These are phyloP conservation scores for Globodera rostochiensis DNA, from an alignment of 1,140 invertebrate species.

Conservation along the genomic window DNA sequence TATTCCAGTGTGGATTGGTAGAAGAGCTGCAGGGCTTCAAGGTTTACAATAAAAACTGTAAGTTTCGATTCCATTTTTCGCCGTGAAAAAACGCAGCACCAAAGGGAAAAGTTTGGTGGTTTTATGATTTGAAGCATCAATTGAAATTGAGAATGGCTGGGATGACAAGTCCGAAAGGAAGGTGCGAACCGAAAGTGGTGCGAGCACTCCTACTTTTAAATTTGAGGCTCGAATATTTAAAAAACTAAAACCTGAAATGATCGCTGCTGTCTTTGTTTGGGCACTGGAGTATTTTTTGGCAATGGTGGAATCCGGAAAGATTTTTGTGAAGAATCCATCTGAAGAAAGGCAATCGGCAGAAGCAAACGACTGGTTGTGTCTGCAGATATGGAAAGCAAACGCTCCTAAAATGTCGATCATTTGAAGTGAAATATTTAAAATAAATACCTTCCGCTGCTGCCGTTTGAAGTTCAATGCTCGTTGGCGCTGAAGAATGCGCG, in stretches of 20 bases:
- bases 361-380: not conserved
- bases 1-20: no score
- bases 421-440: not conserved
- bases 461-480: not conserved
- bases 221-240: not conserved
- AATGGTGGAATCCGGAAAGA: not conserved
- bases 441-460: constrained; percentile 2
- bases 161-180: not conserved
- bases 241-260: not conserved
- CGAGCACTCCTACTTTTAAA: not conserved
- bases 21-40: no score
- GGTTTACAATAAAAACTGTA: no score
- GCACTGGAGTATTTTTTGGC: not conserved
- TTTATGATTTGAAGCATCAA: not conserved
- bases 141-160: not conserved
- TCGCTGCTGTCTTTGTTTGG: not conserved
- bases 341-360: not conserved
- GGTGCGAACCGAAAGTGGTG: not conserved
- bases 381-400: not conserved
- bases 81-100: not conserved
- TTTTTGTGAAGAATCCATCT: not conserved
- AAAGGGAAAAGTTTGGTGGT: not conserved
- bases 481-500: not conserved
- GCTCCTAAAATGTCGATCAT: not conserved
- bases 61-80: not conserved